Base-by-base conservation (phyloP, 2,888 invertebrate genomes). In the Unio delphinus region DNA sequence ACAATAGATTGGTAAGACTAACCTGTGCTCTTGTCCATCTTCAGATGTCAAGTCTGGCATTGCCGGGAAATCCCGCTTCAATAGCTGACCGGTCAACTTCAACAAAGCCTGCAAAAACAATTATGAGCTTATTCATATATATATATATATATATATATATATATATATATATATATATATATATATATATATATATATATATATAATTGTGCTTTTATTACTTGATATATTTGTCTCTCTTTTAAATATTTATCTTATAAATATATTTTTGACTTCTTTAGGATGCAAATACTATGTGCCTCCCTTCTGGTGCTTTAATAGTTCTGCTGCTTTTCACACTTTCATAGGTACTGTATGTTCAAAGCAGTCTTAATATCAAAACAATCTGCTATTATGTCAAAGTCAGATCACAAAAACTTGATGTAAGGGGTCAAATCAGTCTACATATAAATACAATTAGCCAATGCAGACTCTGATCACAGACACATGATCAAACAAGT, bases 21-120 rank as follows among this genome's bases (percentile, higher is more conserved):
- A 87, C 87, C 83, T 87, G 74, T 83, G 82, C 70, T 86, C 85
- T 65, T 79, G 72, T 4, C 85, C 85, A 80, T 87, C 86, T 3
- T 85, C 85, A 57, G 76, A 64, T 60, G 72, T 75, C 60, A 81
- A 71, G 62, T 87, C 87, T 28, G 86, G 87, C 66, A 82, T 83
- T 3, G 84, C 81, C 57, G 83, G 83, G 67, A 87, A 86, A 23
- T 87, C 96, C 92, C 97, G 96, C 92, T 97, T 96, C 81, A 97
- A 92, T 90, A 96, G 96, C 56, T 95, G 95, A 65, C 96, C 95
- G 8, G 97, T 95, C 87, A 96, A 94, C 92, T 97, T 97, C 78
- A 96, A 92, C 83, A 97, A 91, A 8, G 96, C 95, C 95, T 95
- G 91, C 65, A 91, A 92, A 45, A 67, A 59, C 7, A 64, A 55